A percentile compares a stretch with the other conserved stretches of the same genome.
Conservation (phyloP, 2,797 vertebrate genomes). For the Pipistrellus kuhlii region DNA sequence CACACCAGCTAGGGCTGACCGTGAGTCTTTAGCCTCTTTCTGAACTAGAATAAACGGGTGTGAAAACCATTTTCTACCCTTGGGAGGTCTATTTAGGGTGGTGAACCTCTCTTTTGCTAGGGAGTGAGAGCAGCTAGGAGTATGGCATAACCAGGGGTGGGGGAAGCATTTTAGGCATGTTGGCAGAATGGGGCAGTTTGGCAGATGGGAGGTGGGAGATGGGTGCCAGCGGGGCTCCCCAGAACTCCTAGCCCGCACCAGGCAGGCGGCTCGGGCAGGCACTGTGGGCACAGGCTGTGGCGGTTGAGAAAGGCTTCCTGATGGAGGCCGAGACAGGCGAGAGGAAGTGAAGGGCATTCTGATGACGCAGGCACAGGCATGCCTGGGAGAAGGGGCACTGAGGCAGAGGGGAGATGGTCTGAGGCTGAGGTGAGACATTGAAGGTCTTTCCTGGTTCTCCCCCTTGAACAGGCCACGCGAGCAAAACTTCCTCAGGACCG, state of each 20-base stretch:
- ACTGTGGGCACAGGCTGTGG: neutral
- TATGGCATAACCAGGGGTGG: neutral
- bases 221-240: neutral
- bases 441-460: neutral
- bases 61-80: neutral
- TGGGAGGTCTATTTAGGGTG: neutral
- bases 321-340: neutral
- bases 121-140: neutral
- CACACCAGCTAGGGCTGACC: neutral
- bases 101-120: neutral
- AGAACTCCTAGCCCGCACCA: neutral
- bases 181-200: neutral
- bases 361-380: neutral
- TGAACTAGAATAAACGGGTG: neutral
- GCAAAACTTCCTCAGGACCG: slow-evolving; percentile 85
- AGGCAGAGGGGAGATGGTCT: neutral
- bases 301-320: neutral
- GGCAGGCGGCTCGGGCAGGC: neutral
- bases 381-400: neutral
- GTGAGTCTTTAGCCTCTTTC: slow-evolving; percentile 32
- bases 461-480: slow-evolving; percentile 85
- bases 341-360: neutral
- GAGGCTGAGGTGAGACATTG: neutral
- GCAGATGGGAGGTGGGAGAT: neutral
- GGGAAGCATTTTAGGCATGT: neutral